These are phyloP conservation scores for Pedetes capensis DNA, from an alignment of 2,113 vertebrate genomes.

Conservation along the genomic window DNA sequence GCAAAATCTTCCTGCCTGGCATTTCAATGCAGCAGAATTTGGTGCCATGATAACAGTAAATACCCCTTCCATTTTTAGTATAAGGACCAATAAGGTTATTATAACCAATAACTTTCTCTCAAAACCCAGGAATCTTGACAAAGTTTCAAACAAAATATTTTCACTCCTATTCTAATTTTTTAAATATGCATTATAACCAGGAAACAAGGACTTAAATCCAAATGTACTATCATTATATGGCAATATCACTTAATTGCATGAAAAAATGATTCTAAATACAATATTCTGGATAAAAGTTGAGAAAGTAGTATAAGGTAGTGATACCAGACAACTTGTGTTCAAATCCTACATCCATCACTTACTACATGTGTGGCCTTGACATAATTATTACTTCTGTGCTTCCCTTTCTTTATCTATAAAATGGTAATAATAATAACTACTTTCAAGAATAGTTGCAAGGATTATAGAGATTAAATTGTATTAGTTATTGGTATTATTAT, in stretches of 20 bases:
- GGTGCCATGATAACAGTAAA: neutral
- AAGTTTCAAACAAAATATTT: neutral
- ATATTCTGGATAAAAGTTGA: neutral
- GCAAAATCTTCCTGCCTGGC: neutral
- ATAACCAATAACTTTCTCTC: constrained; percentile 22
- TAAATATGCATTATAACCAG: neutral
- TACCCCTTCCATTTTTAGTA: neutral
- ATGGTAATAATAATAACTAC: neutral
- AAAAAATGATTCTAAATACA: neutral
- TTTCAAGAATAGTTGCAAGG: neutral
- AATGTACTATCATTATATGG: neutral
- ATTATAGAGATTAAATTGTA: neutral
- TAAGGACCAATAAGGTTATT: neutral
- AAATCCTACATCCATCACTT: neutral
- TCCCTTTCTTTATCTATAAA: neutral
- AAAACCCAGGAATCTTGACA: neutral
- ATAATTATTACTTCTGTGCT: neutral
- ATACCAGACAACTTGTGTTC: neutral
- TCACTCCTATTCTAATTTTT: constrained; percentile 24
- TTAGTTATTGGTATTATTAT: neutral
- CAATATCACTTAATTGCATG: neutral
- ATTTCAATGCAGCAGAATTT: neutral
- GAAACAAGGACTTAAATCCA: neutral
- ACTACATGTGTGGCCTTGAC: neutral
- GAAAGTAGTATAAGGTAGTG: neutral